These are phyloP conservation scores for Aporrectodea caliginosa DNA, from an alignment of 1,140 invertebrate genomes.

Conservation along the genomic window DNA sequence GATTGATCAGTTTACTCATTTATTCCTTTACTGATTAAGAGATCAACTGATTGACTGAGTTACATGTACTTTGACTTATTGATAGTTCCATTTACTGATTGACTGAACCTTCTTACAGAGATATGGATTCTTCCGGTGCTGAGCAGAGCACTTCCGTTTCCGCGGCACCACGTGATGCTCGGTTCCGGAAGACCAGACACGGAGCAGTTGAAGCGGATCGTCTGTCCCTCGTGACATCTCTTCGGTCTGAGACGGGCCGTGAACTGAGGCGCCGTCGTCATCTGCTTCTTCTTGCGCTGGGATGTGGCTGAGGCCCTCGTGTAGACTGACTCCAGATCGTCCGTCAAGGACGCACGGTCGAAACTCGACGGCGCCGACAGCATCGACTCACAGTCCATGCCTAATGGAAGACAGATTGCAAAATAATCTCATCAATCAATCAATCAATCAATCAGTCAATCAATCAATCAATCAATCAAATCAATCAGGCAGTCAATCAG, in stretches of 20 bases:
- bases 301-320: background rate
- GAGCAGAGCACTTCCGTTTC: slow-evolving; percentile 23
- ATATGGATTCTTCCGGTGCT: slow-evolving; percentile 39
- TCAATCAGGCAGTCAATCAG: too few species aligned
- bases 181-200: slow-evolving; percentile 3
- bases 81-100: too few species aligned
- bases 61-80: too few species aligned
- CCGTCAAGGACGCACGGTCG: background rate
- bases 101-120: too few species aligned
- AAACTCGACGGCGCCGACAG: background rate
- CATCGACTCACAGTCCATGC: background rate
- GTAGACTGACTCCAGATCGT: background rate
- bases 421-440: slow-evolving; percentile 47
- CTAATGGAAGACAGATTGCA: too few species aligned
- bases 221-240: slow-evolving; percentile 67
- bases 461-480: too few species aligned
- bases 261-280: slow-evolving; percentile 69
- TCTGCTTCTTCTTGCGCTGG: slow-evolving; percentile 20
- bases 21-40: too few species aligned
- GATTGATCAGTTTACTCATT: too few species aligned
- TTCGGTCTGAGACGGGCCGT: slow-evolving; percentile 80
- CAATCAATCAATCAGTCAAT: too few species aligned
- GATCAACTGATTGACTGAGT: too few species aligned
- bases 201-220: slow-evolving; percentile 22
- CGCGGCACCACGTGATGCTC: slow-evolving; percentile 21